Conservation (phyloP, 2,113 vertebrate genomes). For the Eulemur macaco region DNA sequence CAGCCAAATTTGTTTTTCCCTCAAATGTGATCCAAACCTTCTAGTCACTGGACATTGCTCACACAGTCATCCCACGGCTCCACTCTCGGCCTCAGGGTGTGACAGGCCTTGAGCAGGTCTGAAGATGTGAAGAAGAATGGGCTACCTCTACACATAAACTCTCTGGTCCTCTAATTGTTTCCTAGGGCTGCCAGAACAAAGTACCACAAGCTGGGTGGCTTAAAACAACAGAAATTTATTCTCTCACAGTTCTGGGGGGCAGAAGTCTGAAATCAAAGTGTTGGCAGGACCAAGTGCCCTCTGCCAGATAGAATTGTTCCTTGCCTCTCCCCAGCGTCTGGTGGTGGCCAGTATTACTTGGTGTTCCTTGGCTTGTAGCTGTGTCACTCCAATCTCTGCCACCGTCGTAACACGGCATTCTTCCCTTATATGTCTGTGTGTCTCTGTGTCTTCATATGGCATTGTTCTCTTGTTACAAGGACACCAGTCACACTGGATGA, state of each 20-base stretch:
- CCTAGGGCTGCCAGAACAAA: background rate
- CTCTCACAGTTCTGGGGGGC: background rate
- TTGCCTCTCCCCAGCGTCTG: background rate
- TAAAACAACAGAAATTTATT: background rate
- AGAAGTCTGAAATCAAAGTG: background rate
- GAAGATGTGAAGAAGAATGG: background rate
- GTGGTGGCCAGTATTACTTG: background rate
- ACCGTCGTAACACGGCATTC: accelerated
- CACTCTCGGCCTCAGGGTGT: background rate
- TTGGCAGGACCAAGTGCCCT: background rate
- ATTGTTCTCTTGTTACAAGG: background rate
- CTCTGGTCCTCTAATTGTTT: background rate
- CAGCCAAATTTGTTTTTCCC: background rate
- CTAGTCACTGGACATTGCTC: background rate
- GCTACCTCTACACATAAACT: background rate
- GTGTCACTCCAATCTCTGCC: background rate
- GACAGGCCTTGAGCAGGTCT: background rate
- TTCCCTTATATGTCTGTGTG: background rate
- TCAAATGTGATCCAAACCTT: background rate
- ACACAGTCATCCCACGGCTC: background rate
- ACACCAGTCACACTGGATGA: background rate
- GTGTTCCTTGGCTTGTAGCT: background rate
- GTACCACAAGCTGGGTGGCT: background rate
- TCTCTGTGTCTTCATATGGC: background rate
- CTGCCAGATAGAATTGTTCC: background rate